Evolutionary conservation across 92 coral and sea anemone species (phyloP), one percentile per base, ranked within the genome.

Genomic region (Phymanthus crucifer): DNA sequence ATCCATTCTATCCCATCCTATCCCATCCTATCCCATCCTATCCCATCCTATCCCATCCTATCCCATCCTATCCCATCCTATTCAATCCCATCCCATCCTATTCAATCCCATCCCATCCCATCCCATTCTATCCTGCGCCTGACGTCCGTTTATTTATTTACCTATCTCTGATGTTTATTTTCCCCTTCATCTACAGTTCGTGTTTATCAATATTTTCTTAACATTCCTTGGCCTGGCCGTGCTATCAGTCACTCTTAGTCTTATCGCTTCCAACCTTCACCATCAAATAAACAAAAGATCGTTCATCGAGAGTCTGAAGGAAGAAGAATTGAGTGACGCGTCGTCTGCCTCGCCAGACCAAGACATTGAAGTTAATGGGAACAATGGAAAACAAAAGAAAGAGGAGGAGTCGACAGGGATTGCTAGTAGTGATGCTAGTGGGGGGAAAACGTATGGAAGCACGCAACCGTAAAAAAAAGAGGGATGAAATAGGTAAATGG

Each of bases 271-370:
- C 8, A 92, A 92, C 50, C 76, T 92, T 16, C 78, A 80, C 32
- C 94, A 90, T 76, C 97, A 92, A 80, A 89, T 92, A 86, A 79
- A 90, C 54, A 92, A 92, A 37, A 92, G 94, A 4, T 73, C 92
- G 12, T 87, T 92, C 66, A 78, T 92, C 48, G 90, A 91, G 74
- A 87, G 78, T 66, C 88, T 87, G 11, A 81, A 79, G 75, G 88
- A 91, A 2, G 71, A 84, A 40, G 97, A 92, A 40, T 70, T 90
- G 26, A 87, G 95, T n/a, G 93, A 87, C 16, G 78, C 81, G 32
- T 91, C 94, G 3, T 80, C 90, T 9, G 66, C 74, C 40, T 88
- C 89, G 35, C 47, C 80, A 64, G 92, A 91, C 17, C 77, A 68
- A 47, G 93, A 86, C 47, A 68, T 71, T 77, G 87, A 74, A 68